Evolutionary conservation across 53 echinoderm and acorn worm genomes (phyloP).

Genomic region (Holothuria scabra): DNA sequence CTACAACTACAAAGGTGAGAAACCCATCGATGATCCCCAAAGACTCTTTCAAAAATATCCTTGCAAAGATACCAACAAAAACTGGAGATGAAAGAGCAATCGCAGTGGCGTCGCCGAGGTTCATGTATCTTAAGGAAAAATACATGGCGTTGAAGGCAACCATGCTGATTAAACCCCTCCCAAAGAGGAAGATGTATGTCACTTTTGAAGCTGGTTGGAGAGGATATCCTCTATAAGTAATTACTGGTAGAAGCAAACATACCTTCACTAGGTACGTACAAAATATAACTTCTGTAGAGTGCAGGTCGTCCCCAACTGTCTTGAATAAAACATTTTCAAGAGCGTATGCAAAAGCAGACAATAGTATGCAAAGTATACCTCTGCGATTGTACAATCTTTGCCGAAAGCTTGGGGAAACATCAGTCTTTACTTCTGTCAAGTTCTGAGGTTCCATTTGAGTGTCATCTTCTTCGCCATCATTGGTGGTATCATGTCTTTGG

Average conservation of each 20-base stretch:
- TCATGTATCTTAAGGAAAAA: neutral
- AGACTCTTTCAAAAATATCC: slow-evolving; percentile 13
- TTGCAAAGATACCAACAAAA: slow-evolving; percentile 16
- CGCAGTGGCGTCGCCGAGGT: neutral
- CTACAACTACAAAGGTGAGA: neutral
- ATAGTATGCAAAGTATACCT: neutral
- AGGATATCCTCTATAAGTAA: neutral
- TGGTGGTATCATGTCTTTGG: too few species aligned
- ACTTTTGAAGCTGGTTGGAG: neutral
- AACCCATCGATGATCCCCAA: neutral
- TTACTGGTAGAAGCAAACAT: neutral
- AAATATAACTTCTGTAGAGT: neutral
- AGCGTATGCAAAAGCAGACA: neutral
- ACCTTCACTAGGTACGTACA: neutral
- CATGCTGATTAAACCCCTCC: neutral
- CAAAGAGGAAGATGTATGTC: neutral
- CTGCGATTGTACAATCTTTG: neutral
- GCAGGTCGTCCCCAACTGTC: neutral
- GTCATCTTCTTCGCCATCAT: too few species aligned
- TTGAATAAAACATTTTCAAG: slow-evolving; percentile 1
- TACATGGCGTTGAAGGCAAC: neutral
- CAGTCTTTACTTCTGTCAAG: too few species aligned
- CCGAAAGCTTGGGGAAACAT: neutral
- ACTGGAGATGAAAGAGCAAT: neutral
- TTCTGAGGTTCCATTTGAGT: too few species aligned